These are phyloP conservation scores for Alviniconcha marisindica DNA, from an alignment of 1,140 invertebrate species.

Conservation along the genomic window DNA sequence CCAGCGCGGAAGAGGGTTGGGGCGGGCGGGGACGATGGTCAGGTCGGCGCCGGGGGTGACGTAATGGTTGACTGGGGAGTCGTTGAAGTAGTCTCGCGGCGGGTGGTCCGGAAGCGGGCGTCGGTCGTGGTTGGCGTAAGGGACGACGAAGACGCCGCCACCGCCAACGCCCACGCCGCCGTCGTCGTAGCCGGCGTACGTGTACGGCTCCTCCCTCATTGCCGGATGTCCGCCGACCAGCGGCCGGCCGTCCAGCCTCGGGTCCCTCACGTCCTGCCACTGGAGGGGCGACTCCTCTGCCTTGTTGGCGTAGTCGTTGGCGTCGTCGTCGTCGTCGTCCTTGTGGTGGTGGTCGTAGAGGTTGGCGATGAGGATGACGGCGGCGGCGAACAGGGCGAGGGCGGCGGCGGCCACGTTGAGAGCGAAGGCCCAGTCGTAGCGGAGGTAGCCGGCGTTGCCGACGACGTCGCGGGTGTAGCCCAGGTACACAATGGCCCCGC, in stretches of 20 bases:
- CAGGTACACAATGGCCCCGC: not conserved
- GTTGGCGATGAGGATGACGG: not conserved
- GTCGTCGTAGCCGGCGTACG: no score
- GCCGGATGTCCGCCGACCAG: no score
- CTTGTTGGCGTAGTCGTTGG: not conserved
- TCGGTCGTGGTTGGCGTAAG: no score
- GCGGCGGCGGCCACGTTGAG: not conserved
- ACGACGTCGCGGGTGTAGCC: not conserved
- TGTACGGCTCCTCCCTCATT: no score
- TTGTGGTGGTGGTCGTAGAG: not conserved
- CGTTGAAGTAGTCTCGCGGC: no score
- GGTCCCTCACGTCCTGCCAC: not conserved
- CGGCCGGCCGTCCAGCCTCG: not conserved
- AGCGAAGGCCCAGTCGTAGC: conserved; percentile 12
- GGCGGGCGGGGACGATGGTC: no score
- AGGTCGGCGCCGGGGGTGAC: no score
- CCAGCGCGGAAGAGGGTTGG: no score
- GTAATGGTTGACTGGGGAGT: no score
- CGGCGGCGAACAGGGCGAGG: not conserved
- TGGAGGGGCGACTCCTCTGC: not conserved
- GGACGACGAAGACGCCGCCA: no score
- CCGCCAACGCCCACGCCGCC: no score
- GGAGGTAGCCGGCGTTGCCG: not conserved
- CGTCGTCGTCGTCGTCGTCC: not conserved
- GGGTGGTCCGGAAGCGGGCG: no score